Base-by-base conservation (phyloP, 2,888 invertebrate genomes). In the Agonopterix arenella region DNA sequence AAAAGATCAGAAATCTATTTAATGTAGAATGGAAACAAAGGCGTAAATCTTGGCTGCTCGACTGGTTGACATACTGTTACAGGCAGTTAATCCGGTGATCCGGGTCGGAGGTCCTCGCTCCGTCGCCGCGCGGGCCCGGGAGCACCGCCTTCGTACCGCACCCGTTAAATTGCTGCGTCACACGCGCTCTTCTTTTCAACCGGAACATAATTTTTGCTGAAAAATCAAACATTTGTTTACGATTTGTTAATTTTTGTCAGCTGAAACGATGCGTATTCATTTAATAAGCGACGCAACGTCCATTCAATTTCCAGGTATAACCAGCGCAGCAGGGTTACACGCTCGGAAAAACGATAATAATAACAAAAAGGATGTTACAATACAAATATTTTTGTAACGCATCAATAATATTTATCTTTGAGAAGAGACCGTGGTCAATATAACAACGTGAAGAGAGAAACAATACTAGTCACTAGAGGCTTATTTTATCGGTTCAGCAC, bases 11-110 rank as follows among this genome's bases (percentile, higher is more conserved):
- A 68, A 71, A 71, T 70, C 62, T 64, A 69, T 28, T 28, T 68
- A 75, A 72, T 68, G 64, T 65, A 69, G 73, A 76, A 73, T 72
- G 75, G 74, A 76, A 81, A 76, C 71, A 73, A 69, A 70, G 69
- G 73, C 66, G 65, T 68, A 68, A 70, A 70, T 70, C 70, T 68
- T 64, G 57, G 56, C 58, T 59, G 61, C 55, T 61, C 62, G 71
- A 60, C 64, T 61, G 63, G 66, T 61, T 71, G 66, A 68, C 68
- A 68, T 58, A 65, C 57, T 66, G 70, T 68, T 70, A 67, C 68
- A 67, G 66, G 63, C 70, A 66, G 67, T 69, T 69, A 71, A 70
- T 70, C 70, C 66, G 60, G 55, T 67, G 70, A 70, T 68, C 61
- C 62, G 65, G 66, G 65, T 64, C 61, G 68, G 69, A 73, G 70